Base-by-base conservation (phyloP, 2,888 invertebrate species). In the Diarsia brunnea region DNA sequence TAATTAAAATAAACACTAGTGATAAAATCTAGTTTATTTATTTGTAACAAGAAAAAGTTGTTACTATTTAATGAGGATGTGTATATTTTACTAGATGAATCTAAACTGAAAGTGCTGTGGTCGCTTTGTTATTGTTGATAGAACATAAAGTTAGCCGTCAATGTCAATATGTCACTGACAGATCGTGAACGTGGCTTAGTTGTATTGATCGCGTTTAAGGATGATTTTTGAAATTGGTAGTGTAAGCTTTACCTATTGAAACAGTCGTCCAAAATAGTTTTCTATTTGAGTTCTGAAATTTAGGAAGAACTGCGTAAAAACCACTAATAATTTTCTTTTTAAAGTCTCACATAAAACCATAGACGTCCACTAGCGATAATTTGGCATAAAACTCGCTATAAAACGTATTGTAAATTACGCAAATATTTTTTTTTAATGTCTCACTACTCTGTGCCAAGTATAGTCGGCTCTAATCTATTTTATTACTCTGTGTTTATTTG, bases 331-430 rank as follows among this genome's bases (percentile, higher is more conserved):
- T 72, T 63, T 73, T 43, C 11, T 67, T 58, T 49, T 64, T 55
- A 63, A 67, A 45, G 16, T 53, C 43, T 51, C 51, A 0, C n/a
- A 51, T 55, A 38, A 71, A 70, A 65, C 73, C 49, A 47, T 77
- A 77, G 47, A 16, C 53, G 24, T 70, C 58, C 31, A 69, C 66
- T 53, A 16, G 16, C 55, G 60, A 78, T 73, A 69, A 82, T 81
- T 82, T 82, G 81, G 82, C 81, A 81, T 47, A 78, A 78, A 68
- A 45, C 4, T 19, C 19, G 81, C 73, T 73, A 73, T 81, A 61
- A 81, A 78, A n/a, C 45, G 69, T 61, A 73, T 31, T 27, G 31
- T 70, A 81, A 77, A 73, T 70, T 68, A 58, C 60, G 64, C 24
- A 38, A 73, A 58, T 63, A 61, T 70, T 65, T 78, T 81, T 68